Evolutionary conservation across 2,888 invertebrate genomes (phyloP).

Genomic region (Leptinotarsa juncta): DNA sequence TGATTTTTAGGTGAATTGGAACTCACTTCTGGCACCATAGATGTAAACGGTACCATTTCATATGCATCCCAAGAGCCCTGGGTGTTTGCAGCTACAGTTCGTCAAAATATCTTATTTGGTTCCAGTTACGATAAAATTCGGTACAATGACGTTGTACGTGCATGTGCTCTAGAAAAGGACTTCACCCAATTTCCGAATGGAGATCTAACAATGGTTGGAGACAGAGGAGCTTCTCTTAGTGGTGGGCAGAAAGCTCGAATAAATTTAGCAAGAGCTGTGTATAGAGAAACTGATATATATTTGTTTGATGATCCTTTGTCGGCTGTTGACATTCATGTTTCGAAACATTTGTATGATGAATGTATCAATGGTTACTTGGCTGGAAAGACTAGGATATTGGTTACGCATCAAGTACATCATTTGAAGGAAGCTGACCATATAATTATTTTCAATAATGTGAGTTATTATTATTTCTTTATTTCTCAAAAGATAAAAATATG

Average conservation of each 20-base stretch:
- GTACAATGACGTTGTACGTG: slow-evolving; percentile 72
- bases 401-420: slow-evolving; percentile 90
- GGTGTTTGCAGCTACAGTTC: slow-evolving; percentile 81
- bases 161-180: slow-evolving; percentile 79
- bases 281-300: slow-evolving; percentile 80
- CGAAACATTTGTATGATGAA: slow-evolving; percentile 81
- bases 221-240: slow-evolving; percentile 80
- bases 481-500: too few relatives aligned
- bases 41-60: slow-evolving; percentile 73
- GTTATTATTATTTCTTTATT: slow-evolving; percentile 42
- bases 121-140: slow-evolving; percentile 71
- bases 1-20: slow-evolving; percentile 68
- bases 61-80: slow-evolving; percentile 90
- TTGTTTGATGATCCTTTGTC: slow-evolving; percentile 87
- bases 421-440: slow-evolving; percentile 76
- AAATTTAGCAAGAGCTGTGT: slow-evolving; percentile 77
- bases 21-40: slow-evolving; percentile 71
- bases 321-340: slow-evolving; percentile 87
- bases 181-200: slow-evolving; percentile 78
- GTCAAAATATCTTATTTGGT: slow-evolving; percentile 91
- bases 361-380: slow-evolving; percentile 78
- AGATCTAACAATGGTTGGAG: slow-evolving; percentile 84
- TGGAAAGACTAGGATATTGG: slow-evolving; percentile 78
- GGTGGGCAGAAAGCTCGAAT: slow-evolving; percentile 86
- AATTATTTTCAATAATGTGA: slow-evolving; percentile 73